These are phyloP conservation scores for Dasypus novemcinctus DNA, from an alignment of 2,113 vertebrate genomes.

Conservation along the genomic window DNA sequence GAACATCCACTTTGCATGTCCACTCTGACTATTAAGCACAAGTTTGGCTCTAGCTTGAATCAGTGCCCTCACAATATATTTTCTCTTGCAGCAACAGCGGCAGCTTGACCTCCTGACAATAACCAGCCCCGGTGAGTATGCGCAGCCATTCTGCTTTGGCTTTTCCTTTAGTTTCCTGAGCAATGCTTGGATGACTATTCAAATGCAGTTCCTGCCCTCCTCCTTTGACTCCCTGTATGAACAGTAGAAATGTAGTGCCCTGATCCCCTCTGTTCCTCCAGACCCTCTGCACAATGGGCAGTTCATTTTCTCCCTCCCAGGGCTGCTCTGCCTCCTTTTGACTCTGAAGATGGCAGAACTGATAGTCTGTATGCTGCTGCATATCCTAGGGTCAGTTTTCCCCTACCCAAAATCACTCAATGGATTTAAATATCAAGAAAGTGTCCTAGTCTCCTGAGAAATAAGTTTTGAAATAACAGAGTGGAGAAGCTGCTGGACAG, in stretches of 20 bases:
- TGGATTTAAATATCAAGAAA: not conserved
- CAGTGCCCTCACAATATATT: conserved; percentile 78
- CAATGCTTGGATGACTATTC: not conserved
- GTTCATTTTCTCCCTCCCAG: not conserved
- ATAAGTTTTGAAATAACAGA: not conserved
- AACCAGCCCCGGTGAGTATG: conserved; percentile 93
- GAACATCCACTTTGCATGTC: conserved; percentile 61
- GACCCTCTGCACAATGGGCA: not conserved
- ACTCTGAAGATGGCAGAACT: not conserved
- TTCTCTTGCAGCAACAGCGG: conserved; percentile 96
- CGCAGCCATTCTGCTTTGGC: not conserved
- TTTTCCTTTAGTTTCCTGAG: not conserved
- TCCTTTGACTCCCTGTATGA: not conserved
- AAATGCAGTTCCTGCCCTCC: not conserved
- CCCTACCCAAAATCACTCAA: not conserved
- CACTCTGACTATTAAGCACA: conserved; percentile 72
- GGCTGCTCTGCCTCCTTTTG: not conserved
- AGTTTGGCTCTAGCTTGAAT: conserved; percentile 62
- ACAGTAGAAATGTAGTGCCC: not conserved
- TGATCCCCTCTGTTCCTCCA: not conserved
- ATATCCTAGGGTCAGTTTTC: not conserved
- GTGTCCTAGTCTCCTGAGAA: not conserved
- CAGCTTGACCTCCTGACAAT: conserved; percentile 96
- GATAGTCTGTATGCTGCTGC: not conserved
- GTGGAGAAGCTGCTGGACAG: not conserved